Evolutionary conservation across 2,797 vertebrate species (phyloP).

Genomic region (Acanthurus leucopareius): DNA sequence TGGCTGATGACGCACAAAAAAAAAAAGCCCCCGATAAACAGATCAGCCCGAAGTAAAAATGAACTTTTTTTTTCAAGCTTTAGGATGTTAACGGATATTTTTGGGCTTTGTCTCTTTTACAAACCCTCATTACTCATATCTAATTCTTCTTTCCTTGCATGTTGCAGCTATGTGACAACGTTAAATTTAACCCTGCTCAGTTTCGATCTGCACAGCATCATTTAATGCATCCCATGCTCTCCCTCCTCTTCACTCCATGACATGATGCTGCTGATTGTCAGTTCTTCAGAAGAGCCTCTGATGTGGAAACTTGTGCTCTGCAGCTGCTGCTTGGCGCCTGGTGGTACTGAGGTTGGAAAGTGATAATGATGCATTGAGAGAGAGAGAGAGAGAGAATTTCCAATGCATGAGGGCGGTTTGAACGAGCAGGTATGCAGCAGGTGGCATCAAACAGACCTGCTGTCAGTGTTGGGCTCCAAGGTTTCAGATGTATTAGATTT

Average conservation of each 20-base stretch:
- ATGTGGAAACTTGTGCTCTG: conserved; percentile 39
- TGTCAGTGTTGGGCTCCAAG: conserved; percentile 8
- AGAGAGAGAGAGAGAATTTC: neutral
- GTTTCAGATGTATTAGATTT: conserved; percentile 9
- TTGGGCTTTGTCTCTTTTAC: conserved; percentile 1
- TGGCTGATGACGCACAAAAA: conserved; percentile 9
- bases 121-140: conserved; percentile 1
- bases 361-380: conserved; percentile 53
- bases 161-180: conserved; percentile 31
- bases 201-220: conserved; percentile 49
- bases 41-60: neutral
- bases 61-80: neutral
- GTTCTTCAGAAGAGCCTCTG: conserved; percentile 55
- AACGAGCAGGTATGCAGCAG: conserved; percentile 43
- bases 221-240: conserved; percentile 65
- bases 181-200: conserved; percentile 30
- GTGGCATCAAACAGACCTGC: conserved; percentile 25
- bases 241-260: conserved; percentile 58
- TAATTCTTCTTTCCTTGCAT: conserved; percentile 12
- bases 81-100: neutral
- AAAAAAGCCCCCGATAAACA: neutral
- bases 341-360: conserved; percentile 44
- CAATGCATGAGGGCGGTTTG: conserved; percentile 25
- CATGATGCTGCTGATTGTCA: conserved; percentile 59
- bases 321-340: conserved; percentile 54